Base-by-base conservation (phyloP, 2,888 invertebrate genomes). In the Neria commutata region DNA sequence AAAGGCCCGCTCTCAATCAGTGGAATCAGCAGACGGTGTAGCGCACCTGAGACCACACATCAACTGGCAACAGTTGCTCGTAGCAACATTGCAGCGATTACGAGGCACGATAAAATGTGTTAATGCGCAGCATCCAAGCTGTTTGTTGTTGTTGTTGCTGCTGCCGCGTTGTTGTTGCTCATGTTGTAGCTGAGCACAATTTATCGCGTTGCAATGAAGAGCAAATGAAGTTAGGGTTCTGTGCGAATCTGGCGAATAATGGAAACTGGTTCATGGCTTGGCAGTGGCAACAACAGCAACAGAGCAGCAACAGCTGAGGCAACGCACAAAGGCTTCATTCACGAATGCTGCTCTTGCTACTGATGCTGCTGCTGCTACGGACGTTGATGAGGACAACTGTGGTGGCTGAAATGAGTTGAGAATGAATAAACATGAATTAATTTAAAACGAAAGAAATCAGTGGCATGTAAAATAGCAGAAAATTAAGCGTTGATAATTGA, bases 101-200 rank as follows among this genome's bases (percentile, higher is more conserved):
- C n/a, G n/a, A n/a, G n/a, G n/a, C n/a, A n/a, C n/a, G n/a, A n/a
- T n/a, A 75, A 74, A 75, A 73, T 75, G 75, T 73, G 75, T 73
- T 75, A 75, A 74, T 75, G 73, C 74, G n/a, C 37, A 37, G 37
- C 37, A 37, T 37, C 37, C 37, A n/a, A 37, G n/a, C n/a, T 37
- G n/a, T n/a, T n/a, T 37, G 37, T 14, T 37, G 37, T 14, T 37
- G 6, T 29, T 29, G 11, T 29, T 29, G 11, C 5, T 29, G 11
- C 29, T 29, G 29, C 29, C 37, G n/a, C 37, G n/a, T 37, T 37
- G 8, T 37, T n/a, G n/a, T n/a, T n/a, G n/a, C n/a, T n/a, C n/a
- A n/a, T n/a, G n/a, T n/a, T n/a, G n/a, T n/a, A n/a, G n/a, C n/a
- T n/a, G n/a, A n/a, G 37, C 5, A 29, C 29, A 29, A 29, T 29